Evolutionary conservation across 2,113 vertebrate species (phyloP).

Genomic region (Martes martes): DNA sequence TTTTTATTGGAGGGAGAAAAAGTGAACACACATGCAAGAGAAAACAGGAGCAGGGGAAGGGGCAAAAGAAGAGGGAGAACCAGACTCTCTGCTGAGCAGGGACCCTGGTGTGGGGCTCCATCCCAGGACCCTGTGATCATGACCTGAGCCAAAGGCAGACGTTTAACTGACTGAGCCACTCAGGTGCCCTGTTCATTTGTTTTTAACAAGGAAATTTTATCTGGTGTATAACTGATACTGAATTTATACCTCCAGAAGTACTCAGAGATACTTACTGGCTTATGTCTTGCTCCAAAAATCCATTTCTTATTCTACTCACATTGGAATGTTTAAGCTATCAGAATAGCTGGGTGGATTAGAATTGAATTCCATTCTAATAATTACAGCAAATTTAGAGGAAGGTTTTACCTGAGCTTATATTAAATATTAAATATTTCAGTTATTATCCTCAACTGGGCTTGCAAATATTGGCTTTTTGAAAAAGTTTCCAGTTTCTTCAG

Average conservation of each 20-base stretch:
- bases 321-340: background rate
- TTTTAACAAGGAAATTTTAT: background rate
- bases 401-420: background rate
- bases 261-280: background rate
- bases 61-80: background rate
- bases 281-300: background rate
- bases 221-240: background rate
- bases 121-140: background rate
- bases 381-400: background rate
- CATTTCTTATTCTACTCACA: background rate
- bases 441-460: background rate
- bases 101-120: background rate
- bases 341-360: background rate
- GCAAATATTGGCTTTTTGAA: background rate
- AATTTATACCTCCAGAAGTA: background rate
- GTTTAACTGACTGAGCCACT: background rate
- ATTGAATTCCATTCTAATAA: background rate
- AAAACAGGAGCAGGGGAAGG: background rate
- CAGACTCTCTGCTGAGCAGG: background rate
- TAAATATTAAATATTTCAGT: constrained; percentile 2
- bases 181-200: background rate
- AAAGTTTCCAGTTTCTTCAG: background rate
- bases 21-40: background rate
- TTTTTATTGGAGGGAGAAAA: background rate
- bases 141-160: background rate